Conservation (phyloP, 2,888 invertebrate genomes). For the Cephus runcator region DNA sequence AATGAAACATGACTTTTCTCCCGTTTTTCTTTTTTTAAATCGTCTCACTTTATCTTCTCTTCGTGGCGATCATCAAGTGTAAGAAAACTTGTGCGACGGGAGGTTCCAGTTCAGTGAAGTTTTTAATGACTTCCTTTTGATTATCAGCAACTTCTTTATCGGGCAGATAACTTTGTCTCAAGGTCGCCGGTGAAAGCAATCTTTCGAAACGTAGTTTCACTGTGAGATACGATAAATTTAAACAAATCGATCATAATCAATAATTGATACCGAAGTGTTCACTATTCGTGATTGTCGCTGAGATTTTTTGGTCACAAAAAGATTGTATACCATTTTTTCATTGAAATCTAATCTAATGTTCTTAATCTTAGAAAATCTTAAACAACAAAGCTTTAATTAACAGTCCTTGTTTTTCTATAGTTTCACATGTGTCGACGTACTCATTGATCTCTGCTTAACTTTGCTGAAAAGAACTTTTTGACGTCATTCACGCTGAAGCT, state of each 20-base stretch:
- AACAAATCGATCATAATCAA: neutral
- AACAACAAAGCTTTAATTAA: neutral
- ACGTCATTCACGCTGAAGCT: neutral
- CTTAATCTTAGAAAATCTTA: no score
- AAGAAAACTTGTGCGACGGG: neutral
- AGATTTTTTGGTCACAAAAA: neutral
- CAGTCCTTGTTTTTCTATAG: neutral
- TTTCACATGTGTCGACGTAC: neutral
- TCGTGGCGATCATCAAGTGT: neutral
- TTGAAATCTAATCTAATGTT: neutral
- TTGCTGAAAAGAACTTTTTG: neutral
- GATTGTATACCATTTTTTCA: neutral
- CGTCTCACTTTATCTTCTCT: neutral
- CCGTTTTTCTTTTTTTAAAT: neutral
- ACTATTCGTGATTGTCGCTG: neutral
- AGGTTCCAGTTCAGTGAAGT: neutral
- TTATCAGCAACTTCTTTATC: neutral
- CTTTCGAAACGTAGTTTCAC: neutral
- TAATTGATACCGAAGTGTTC: neutral
- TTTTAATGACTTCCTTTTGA: neutral
- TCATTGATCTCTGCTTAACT: neutral
- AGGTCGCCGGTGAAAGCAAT: neutral
- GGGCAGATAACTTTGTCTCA: neutral
- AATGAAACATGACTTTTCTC: neutral
- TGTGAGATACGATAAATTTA: neutral